phyloP scores from a whole-genome alignment of 2,888 invertebrate species.

The Meteorus colon region DNA sequence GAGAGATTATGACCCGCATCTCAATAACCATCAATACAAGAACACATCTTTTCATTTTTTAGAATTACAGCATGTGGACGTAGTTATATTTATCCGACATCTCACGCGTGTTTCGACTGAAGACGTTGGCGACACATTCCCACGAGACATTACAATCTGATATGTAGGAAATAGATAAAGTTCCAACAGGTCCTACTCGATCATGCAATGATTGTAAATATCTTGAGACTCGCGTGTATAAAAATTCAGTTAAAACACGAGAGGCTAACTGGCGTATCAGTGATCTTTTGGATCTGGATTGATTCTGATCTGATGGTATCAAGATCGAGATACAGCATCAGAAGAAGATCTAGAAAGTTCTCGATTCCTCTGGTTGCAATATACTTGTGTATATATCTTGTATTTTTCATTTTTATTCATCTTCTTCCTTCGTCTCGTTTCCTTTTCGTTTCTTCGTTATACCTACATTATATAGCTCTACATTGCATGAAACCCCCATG shows the following conservation, averaged over 20 bases:
- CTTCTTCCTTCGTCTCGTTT: conserved; percentile 23
- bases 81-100: background rate
- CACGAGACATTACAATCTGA: conserved; percentile 30
- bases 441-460: conserved; percentile 24
- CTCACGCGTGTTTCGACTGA: background rate
- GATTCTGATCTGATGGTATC: conserved; percentile 23
- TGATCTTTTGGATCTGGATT: conserved; percentile 19
- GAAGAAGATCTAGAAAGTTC: background rate
- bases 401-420: background rate
- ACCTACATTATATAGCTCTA: conserved; percentile 18
- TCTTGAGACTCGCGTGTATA: background rate
- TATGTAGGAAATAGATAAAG: background rate
- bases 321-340: background rate
- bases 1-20: conserved; percentile 19
- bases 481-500: conserved; percentile 40
- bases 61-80: background rate
- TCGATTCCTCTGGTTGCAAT: conserved; percentile 11
- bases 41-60: background rate
- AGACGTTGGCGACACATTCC: conserved; percentile 26
- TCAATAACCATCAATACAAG: background rate
- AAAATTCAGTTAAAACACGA: background rate
- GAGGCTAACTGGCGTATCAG: background rate
- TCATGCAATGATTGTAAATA: conserved; percentile 22
- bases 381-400: background rate
- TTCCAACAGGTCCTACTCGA: background rate